phyloP scores from a whole-genome alignment of 2,797 vertebrate genomes.

The Gymnothorax reevesii region DNA sequence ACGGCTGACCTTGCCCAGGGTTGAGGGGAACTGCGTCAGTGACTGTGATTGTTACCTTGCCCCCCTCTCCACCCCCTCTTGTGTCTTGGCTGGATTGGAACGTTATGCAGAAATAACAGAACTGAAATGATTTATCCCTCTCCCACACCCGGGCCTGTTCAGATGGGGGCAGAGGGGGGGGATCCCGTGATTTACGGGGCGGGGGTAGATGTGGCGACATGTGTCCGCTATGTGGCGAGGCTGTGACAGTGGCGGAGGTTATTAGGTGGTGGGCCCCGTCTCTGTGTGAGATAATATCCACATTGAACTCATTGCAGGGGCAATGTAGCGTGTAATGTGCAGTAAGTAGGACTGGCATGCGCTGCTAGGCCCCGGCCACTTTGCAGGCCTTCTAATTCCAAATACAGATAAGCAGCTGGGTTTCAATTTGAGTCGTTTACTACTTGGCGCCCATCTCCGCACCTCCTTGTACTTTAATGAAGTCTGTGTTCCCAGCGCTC shows the following conservation, averaged over 20 bases:
- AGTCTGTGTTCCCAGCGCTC: constrained; percentile 52
- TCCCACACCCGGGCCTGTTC: not conserved
- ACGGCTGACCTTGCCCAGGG: constrained; percentile 25
- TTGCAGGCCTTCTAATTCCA: constrained; percentile 71
- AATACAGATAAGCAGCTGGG: constrained; percentile 78
- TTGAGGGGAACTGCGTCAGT: constrained; percentile 12
- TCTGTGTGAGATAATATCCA: constrained; percentile 78
- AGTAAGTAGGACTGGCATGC: constrained; percentile 82
- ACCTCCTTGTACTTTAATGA: constrained; percentile 60
- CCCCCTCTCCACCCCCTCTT: constrained; percentile 34
- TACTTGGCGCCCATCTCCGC: constrained; percentile 64
- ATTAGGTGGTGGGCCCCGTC: constrained; percentile 72
- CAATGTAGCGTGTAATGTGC: constrained; percentile 82
- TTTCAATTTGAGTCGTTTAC: constrained; percentile 76
- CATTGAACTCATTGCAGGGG: constrained; percentile 79
- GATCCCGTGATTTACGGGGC: constrained; percentile 73
- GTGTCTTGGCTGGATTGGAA: constrained; percentile 56
- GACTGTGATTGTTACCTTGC: constrained; percentile 56
- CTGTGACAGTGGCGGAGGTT: constrained; percentile 71
- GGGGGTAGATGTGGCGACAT: constrained; percentile 69
- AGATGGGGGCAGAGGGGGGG: constrained; percentile 50
- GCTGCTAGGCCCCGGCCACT: constrained; percentile 74
- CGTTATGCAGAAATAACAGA: constrained; percentile 68
- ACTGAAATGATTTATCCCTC: constrained; percentile 62
- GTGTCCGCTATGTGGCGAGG: constrained; percentile 71